phyloP scores from a whole-genome alignment of 2,888 invertebrate genomes.

The Drosophila cyrtoloma region DNA sequence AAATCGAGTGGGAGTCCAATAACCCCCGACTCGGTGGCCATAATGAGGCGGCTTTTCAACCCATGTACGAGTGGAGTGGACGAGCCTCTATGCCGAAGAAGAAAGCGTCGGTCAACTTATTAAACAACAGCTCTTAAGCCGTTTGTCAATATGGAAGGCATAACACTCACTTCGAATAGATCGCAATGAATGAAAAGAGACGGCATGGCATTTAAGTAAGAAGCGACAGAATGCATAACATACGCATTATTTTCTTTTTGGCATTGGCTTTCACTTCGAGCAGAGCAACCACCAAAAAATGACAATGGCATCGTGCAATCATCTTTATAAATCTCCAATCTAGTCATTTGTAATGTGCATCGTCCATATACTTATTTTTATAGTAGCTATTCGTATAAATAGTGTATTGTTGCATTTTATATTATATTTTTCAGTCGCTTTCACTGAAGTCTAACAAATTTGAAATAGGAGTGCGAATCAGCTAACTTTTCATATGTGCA shows the following conservation, averaged over 20 bases:
- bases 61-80: not conserved
- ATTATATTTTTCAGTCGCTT: not conserved
- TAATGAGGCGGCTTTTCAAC: constrained; percentile 40
- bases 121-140: constrained; percentile 40
- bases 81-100: constrained; percentile 21
- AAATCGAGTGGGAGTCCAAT: constrained; percentile 25
- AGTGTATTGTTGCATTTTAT: not conserved
- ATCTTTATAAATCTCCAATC: not conserved
- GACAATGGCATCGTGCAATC: constrained; percentile 7
- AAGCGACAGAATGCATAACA: constrained; percentile 19
- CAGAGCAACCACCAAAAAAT: constrained; percentile 5
- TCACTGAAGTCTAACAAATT: not conserved
- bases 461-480: not conserved
- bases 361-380: not conserved
- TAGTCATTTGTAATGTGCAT: constrained; percentile 1
- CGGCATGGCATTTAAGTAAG: not conserved
- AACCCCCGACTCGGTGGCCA: constrained; percentile 22
- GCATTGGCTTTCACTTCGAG: constrained; percentile 46
- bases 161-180: constrained; percentile 19
- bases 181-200: not conserved
- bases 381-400: not conserved
- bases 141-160: constrained; percentile 60
- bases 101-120: constrained; percentile 55
- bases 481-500: not conserved
- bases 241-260: constrained; percentile 4